Base-by-base conservation (phyloP, 2,888 invertebrate genomes). In the Acheta domesticus region DNA sequence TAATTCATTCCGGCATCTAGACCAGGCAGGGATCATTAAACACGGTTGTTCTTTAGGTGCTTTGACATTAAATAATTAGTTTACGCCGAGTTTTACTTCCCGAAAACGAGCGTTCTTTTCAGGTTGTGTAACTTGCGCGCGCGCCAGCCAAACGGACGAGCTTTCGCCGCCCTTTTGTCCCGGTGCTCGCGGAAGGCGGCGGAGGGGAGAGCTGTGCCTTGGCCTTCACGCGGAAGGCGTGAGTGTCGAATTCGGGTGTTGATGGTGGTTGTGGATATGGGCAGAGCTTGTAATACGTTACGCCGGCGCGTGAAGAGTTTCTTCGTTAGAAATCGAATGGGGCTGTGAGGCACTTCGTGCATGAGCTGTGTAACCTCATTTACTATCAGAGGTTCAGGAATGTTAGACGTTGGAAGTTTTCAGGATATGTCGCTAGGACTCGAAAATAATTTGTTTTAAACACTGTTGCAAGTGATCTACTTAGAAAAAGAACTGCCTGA, bases 1-100 rank as follows among this genome's bases (percentile, higher is more conserved):
- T 62, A 62, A 62, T 62, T 62, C 62, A 62, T 62, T 62, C 62
- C n/a, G 62, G 62, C 62, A 62, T 62, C 62, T 62, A 62, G 62
- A 62, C 62, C 62, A 16, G 62, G 62, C 62, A 62, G n/a, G 62
- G 62, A 62, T 62, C 62, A 62, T 62, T 62, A 62, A 62, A 62
- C 62, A 62, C n/a, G 62, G 62, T n/a, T 62, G 62, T 62, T 62
- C 62, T 62, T 62, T 62, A 62, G 62, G 62, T 62, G 62, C 62
- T 62, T 62, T 62, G 62, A 62, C 62, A 62, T 62, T 62, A 62
- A 62, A 62, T 62, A 62, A 62, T 62, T 62, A 62, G 62, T 62
- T 62, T 62, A 62, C 62, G n/a, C 62, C 16, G 62, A 62, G 62
- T 62, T 62, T 62, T 62, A 62, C 62, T 62, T 62, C 62, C 62